Evolutionary conservation across 2,888 invertebrate genomes (phyloP).

Genomic region (Cheilosia vulpina): DNA sequence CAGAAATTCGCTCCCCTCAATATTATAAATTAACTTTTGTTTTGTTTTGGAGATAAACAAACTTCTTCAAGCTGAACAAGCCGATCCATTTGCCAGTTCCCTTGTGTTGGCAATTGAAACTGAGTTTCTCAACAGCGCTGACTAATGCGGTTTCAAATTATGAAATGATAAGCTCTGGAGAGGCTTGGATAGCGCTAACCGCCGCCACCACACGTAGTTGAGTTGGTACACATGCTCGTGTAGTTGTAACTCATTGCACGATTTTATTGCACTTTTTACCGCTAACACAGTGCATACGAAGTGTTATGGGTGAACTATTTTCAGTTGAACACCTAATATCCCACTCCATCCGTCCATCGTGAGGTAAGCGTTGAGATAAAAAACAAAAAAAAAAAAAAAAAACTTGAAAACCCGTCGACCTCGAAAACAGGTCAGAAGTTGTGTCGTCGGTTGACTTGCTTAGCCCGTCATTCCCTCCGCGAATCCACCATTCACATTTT

Average conservation of each 20-base stretch:
- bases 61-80: conserved; percentile 19
- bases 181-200: conserved; percentile 8
- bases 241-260: conserved; percentile 1
- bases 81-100: neutral
- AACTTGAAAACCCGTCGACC: conserved; percentile 58
- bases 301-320: conserved; percentile 24
- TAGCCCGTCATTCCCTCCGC: conserved; percentile 1
- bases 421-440: conserved; percentile 67
- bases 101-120: conserved; percentile 3
- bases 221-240: neutral
- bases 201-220: neutral
- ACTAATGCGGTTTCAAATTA: conserved; percentile 39
- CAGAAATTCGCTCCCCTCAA: neutral
- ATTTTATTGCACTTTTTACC: neutral
- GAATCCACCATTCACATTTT: neutral
- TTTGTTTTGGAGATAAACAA: conserved; percentile 14
- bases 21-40: conserved; percentile 7
- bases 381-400: conserved; percentile 23
- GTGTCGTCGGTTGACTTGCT: conserved; percentile 50
- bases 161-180: conserved; percentile 31
- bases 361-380: conserved; percentile 4
- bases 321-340: neutral
- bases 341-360: conserved; percentile 7
- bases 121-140: conserved; percentile 25
- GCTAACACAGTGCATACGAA: no score